A percentile compares a stretch with the other conserved stretches of the same genome.
Evolutionary conservation across 2,888 invertebrate genomes (phyloP).

Genomic region (Drosophila mimica): DNA sequence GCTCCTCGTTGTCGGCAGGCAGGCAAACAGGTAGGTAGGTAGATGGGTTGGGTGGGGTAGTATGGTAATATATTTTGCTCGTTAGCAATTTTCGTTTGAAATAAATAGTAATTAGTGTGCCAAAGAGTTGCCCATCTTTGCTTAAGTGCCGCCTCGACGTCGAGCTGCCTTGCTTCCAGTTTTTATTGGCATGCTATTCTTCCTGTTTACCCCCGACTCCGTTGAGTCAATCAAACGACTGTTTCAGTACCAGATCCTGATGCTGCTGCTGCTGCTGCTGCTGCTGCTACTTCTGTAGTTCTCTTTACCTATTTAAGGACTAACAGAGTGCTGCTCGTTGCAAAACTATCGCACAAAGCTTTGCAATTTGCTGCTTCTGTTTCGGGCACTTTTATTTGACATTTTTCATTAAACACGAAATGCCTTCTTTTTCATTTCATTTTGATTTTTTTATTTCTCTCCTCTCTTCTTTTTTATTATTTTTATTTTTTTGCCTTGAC

Average conservation of each 20-base stretch:
- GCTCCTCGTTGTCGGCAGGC: slow-evolving; percentile 29
- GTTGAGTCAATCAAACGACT: slow-evolving; percentile 10
- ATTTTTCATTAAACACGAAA: slow-evolving; percentile 80
- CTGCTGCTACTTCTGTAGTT: not conserved
- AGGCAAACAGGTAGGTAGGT: not conserved
- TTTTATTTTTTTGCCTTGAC: slow-evolving; percentile 67
- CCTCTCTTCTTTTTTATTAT: slow-evolving; percentile 12
- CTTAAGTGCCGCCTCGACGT: slow-evolving; percentile 39
- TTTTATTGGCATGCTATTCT: slow-evolving; percentile 54
- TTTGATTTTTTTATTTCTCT: slow-evolving; percentile 12
- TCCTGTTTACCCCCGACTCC: not conserved
- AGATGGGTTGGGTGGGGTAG: not conserved
- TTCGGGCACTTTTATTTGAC: slow-evolving; percentile 78
- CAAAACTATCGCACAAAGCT: slow-evolving; percentile 75
- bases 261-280: not conserved
- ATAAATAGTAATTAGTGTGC: slow-evolving; percentile 79
- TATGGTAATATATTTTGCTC: slow-evolving; percentile 77
- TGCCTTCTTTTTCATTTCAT: slow-evolving; percentile 57
- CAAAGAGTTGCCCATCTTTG: slow-evolving; percentile 68
- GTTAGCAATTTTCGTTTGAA: slow-evolving; percentile 81
- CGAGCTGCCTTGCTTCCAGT: slow-evolving; percentile 54
- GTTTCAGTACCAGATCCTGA: slow-evolving; percentile 5
- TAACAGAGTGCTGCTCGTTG: slow-evolving; percentile 44
- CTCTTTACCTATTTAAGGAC: slow-evolving; percentile 54
- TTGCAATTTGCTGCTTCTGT: slow-evolving; percentile 74